phyloP scores from a whole-genome alignment of 1,140 invertebrate species.

The Apis florea region DNA sequence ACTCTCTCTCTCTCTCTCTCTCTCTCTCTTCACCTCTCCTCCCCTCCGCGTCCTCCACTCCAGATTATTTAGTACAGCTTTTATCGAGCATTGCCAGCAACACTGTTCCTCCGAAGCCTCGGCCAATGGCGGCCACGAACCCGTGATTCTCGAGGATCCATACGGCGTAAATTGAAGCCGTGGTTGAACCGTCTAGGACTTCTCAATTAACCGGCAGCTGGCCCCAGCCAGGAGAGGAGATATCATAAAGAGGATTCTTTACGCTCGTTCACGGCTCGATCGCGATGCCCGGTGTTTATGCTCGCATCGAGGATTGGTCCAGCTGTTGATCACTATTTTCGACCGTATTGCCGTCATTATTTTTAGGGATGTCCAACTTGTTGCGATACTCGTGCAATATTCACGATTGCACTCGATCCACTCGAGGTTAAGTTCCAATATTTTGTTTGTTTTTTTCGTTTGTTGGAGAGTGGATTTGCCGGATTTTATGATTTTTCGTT shows the following conservation, averaged over 20 bases:
- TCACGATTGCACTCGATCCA: background rate
- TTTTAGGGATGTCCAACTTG: constrained; percentile 50
- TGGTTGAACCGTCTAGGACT: constrained; percentile 42
- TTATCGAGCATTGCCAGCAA: constrained; percentile 11
- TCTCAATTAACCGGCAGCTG: constrained; percentile 66
- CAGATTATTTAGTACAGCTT: constrained; percentile 52
- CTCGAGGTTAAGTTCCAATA: too few species aligned
- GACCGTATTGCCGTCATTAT: constrained; percentile 42
- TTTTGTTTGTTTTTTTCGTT: too few species aligned
- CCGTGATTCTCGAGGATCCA: constrained; percentile 1
- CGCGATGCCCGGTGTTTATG: constrained; percentile 61
- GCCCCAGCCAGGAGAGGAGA: constrained; percentile 48
- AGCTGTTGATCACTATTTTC: constrained; percentile 46
- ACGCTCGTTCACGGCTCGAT: constrained; percentile 64
- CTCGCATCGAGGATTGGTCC: constrained; percentile 49
- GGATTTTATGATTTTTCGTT: too few species aligned
- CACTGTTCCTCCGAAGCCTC: background rate
- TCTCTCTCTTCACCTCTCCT: background rate
- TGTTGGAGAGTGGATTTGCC: too few species aligned
- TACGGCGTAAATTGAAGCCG: constrained; percentile 50
- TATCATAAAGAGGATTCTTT: constrained; percentile 73
- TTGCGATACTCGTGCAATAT: constrained; percentile 34
- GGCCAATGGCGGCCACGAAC: constrained; percentile 20
- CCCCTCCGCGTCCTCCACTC: background rate
- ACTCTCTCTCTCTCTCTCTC: background rate